Evolutionary conservation across 1,140 invertebrate genomes (phyloP).

Genomic region (Meloidogyne hapla): DNA sequence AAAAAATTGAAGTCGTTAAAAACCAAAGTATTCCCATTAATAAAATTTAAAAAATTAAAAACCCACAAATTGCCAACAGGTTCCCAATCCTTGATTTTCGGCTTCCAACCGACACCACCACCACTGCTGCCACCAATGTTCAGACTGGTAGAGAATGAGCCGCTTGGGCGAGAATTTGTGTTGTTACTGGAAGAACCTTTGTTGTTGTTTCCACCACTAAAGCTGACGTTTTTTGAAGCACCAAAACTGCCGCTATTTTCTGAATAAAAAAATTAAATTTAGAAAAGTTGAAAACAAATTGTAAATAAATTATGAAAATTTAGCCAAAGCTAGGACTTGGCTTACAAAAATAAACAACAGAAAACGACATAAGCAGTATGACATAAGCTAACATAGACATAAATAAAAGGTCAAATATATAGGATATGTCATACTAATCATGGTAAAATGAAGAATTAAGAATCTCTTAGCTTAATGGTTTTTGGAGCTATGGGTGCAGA

Average conservation of each 20-base stretch:
- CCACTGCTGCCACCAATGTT: background rate
- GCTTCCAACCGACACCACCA: background rate
- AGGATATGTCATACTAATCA: too few species aligned
- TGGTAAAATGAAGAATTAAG: too few species aligned
- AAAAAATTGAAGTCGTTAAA: too few species aligned
- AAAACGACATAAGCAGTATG: too few species aligned
- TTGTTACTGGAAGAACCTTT: background rate
- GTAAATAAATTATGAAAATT: background rate
- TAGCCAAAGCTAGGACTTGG: background rate
- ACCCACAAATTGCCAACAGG: slow-evolving; percentile 2
- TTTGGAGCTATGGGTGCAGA: too few species aligned
- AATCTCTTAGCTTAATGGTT: too few species aligned
- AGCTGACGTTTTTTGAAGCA: background rate
- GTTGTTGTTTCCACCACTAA: background rate
- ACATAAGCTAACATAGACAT: too few species aligned
- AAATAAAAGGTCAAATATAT: too few species aligned
- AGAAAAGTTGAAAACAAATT: background rate
- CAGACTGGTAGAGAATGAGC: background rate
- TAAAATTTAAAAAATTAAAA: background rate
- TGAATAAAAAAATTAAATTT: background rate
- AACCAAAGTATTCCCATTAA: too few species aligned
- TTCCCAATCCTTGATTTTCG: background rate
- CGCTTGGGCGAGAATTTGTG: background rate
- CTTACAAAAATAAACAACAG: background rate
- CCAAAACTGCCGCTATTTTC: background rate